Evolutionary conservation across 2,113 vertebrate species (phyloP), one percentile per base, ranked within the genome.

Genomic region (Noturus placidus): DNA sequence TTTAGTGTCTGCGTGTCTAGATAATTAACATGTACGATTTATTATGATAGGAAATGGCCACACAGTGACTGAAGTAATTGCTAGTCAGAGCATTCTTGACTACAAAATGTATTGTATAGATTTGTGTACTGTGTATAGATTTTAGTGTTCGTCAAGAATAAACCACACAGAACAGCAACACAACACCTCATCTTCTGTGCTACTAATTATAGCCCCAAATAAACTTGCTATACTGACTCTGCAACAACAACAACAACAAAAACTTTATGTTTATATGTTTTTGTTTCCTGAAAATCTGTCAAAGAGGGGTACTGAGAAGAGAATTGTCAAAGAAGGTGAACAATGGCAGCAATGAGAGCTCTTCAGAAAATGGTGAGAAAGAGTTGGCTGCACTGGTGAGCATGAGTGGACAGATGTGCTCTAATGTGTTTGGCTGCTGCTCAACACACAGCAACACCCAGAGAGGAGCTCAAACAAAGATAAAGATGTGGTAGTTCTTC

Each of bases 391-490:
- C 88, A 90, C 82, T 88, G 90, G 63, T 82, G 84, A 84, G 88
- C 78, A 80, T 84, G 89, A 91, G 88, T 86, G 90, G 88, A 91
- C 91, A 92, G 91, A 92, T 92, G 91, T 90, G 89, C 85, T 88
- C 87, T 92, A 92, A 92, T 92, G 91, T 91, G 91, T 87, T 92
- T 92, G 91, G 91, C 88, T 89, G 84, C 52, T 59, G 88, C 89
- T 92, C 91, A 92, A 91, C 70, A 90, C 63, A 86, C 88, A 72
- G 89, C 67, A 88, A 87, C 90, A 91, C 89, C 87, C 83, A 89
- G 87, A 91, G 88, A 89, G 79, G 59, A 84, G 86, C 87, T 88
- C 87, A 92, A 92, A 90, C 89, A 87, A 88, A 90, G 89, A 89
- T 91, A 88, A 92, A 89, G 89, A 90, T 87, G 89, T 84, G 86